Percentiles rank a stretch among this genome's conserved stretches.
Conservation (phyloP, 1,140 invertebrate species). For the Drosophila serrata region DNA sequence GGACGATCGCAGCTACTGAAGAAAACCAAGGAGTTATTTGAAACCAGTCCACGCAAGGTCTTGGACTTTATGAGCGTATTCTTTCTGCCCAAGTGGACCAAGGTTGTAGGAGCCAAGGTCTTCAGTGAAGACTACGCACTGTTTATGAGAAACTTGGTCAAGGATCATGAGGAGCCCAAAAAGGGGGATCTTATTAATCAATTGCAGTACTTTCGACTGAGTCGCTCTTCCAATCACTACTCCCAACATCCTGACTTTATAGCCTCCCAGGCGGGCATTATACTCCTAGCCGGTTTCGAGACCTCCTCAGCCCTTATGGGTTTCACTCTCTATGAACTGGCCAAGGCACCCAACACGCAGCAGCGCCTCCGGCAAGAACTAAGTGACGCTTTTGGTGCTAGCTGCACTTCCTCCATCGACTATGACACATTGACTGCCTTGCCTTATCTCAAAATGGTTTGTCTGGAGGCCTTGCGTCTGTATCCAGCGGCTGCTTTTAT, state of each 20-base stretch:
- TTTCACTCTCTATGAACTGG: constrained; percentile 87
- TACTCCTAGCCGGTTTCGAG: constrained; percentile 89
- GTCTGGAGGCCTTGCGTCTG: constrained; percentile 87
- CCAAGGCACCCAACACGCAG: constrained; percentile 87
- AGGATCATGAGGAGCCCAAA: constrained; percentile 1
- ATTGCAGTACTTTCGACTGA: constrained; percentile 84
- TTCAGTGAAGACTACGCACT: constrained; percentile 55
- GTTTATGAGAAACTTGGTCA: constrained; percentile 73
- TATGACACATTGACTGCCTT: constrained; percentile 85
- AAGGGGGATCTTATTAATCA: constrained; percentile 86
- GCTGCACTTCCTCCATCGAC: constrained; percentile 60
- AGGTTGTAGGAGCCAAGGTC: constrained; percentile 60
- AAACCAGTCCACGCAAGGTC: constrained; percentile 53
- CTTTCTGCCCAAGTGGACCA: constrained; percentile 82
- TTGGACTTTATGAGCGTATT: constrained; percentile 82
- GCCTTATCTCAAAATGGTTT: constrained; percentile 86
- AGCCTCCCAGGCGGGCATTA: constrained; percentile 87
- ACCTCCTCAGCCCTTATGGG: constrained; percentile 87
- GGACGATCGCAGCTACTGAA: constrained; percentile 84
- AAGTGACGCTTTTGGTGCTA: constrained; percentile 49
- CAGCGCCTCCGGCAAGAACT: constrained; percentile 87
- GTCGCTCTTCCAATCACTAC: constrained; percentile 50
- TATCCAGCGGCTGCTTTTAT: constrained; percentile 87
- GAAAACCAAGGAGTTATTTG: constrained; percentile 85
- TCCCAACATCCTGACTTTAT: constrained; percentile 87